A percentile compares a stretch with the other conserved stretches of the same genome.
Conservation (phyloP, 2,888 invertebrate genomes). For the Camptogramma bilineatum region DNA sequence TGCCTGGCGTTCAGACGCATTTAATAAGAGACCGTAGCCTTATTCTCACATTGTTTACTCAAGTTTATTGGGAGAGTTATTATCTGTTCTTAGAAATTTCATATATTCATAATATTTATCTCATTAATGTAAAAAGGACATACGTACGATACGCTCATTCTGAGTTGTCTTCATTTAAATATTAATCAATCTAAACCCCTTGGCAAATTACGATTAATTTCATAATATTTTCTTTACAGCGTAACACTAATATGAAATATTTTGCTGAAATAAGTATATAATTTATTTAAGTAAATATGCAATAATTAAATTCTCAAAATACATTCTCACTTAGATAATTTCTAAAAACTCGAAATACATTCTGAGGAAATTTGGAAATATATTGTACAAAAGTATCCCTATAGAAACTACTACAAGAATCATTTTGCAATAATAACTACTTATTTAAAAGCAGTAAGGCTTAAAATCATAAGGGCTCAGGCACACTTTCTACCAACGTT, state of each 20-base stretch:
- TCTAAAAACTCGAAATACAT: slow-evolving; percentile 59
- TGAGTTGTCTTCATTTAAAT: not conserved
- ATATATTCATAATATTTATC: not conserved
- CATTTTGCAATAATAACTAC: slow-evolving; percentile 14
- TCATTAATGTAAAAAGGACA: not conserved
- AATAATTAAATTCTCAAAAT: slow-evolving; percentile 74
- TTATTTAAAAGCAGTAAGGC: slow-evolving; percentile 12
- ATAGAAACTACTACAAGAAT: slow-evolving; percentile 19
- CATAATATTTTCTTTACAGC: slow-evolving; percentile 72
- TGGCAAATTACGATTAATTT: slow-evolving; percentile 74
- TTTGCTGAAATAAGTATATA: slow-evolving; percentile 63
- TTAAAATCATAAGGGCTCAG: slow-evolving; percentile 9
- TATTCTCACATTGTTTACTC: no score
- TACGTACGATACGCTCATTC: no score
- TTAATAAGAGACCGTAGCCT: no score
- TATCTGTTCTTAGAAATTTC: not conserved
- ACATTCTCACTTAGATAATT: slow-evolving; percentile 63
- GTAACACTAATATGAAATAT: slow-evolving; percentile 79
- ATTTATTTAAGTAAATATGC: slow-evolving; percentile 59
- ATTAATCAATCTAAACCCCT: slow-evolving; percentile 41
- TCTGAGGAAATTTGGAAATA: slow-evolving; percentile 37
- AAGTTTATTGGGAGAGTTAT: no score
- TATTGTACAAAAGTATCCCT: slow-evolving; percentile 41
- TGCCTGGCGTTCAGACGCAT: no score
- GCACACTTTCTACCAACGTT: slow-evolving; percentile 2